phyloP scores from a whole-genome alignment of 64 coral and sea anemone species.

The Cladopsammia gracilis region DNA sequence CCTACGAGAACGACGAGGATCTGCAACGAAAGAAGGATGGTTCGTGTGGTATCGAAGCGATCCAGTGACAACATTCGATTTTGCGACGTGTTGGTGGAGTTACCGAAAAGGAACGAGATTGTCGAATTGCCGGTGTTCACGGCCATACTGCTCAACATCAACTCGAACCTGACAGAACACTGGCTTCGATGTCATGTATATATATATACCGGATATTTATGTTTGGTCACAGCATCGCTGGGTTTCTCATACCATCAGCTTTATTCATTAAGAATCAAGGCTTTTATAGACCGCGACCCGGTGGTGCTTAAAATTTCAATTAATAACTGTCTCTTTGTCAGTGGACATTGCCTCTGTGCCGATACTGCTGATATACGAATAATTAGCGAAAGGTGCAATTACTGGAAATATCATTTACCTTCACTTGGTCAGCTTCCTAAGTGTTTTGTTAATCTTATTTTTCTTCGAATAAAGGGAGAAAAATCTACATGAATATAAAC shows the following conservation, averaged over 20 bases:
- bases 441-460: background rate
- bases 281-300: background rate
- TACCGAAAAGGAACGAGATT: background rate
- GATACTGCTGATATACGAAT: background rate
- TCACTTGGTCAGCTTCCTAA: background rate
- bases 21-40: conserved; percentile 46
- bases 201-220: background rate
- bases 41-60: background rate
- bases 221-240: background rate
- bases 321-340: background rate
- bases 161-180: background rate
- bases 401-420: conserved; percentile 14
- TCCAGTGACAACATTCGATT: background rate
- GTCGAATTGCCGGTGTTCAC: background rate
- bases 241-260: background rate
- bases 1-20: conserved; percentile 56
- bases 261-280: background rate
- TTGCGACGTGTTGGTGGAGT: conserved; percentile 2
- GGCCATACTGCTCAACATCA: background rate
- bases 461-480: background rate
- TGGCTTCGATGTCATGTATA: background rate
- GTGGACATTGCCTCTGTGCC: background rate
- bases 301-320: background rate
- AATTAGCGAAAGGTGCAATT: background rate
- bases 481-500: background rate